Percentiles rank a stretch among this genome's conserved stretches.
Evolutionary conservation across 2,113 vertebrate species (phyloP).

Genomic region (Clarias batrachus): DNA sequence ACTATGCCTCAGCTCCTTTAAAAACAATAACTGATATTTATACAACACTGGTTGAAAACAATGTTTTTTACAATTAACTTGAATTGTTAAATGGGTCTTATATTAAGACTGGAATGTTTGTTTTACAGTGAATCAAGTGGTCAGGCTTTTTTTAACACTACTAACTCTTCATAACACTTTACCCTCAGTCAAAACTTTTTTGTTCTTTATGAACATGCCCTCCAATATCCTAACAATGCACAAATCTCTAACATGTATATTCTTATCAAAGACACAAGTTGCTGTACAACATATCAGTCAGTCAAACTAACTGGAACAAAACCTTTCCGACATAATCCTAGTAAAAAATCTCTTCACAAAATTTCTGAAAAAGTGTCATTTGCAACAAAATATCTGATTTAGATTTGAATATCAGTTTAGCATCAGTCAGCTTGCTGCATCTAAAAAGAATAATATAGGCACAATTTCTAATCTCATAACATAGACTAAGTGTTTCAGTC

Average conservation of each 20-base stretch:
- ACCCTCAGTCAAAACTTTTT: not conserved
- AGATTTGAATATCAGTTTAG: not conserved
- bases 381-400: not conserved
- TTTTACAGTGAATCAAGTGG: not conserved
- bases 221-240: not conserved
- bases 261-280: not conserved
- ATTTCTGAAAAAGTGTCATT: not conserved
- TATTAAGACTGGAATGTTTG: constrained; percentile 15
- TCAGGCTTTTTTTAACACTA: not conserved
- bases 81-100: not conserved
- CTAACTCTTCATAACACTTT: not conserved
- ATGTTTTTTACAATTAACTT: not conserved
- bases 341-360: not conserved
- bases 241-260: not conserved
- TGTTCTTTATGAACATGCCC: not conserved
- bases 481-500: not conserved
- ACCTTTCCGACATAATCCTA: not conserved
- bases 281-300: not conserved
- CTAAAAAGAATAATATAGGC: not conserved
- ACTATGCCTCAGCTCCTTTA: no score
- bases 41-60: not conserved
- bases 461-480: not conserved
- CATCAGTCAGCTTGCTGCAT: not conserved
- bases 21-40: not conserved
- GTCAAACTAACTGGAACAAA: not conserved